Evolutionary conservation across 2,888 invertebrate genomes (phyloP).

Genomic region (Serripes groenlandicus): DNA sequence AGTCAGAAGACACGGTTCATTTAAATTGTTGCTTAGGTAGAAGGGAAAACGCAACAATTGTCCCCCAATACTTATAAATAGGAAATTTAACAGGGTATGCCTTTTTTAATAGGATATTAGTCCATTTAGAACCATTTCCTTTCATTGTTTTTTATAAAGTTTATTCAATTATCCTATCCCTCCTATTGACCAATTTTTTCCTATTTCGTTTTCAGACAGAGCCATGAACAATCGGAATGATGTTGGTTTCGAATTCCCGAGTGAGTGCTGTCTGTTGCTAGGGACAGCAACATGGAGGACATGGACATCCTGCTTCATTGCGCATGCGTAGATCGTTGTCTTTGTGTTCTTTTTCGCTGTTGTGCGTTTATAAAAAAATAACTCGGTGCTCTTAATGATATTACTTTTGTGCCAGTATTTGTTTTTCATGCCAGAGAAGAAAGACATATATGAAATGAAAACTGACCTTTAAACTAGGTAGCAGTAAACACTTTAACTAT

Average conservation of each 20-base stretch:
- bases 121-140: too few relatives aligned
- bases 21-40: too few relatives aligned
- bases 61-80: too few relatives aligned
- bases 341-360: slow-evolving; percentile 15
- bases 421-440: not conserved
- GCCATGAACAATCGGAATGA: slow-evolving; percentile 1
- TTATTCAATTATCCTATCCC: too few relatives aligned
- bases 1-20: too few relatives aligned
- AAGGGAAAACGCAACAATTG: too few relatives aligned
- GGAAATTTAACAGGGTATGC: too few relatives aligned
- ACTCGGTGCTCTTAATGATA: not conserved
- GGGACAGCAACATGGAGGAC: slow-evolving; percentile 11
- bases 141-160: too few relatives aligned
- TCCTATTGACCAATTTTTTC: too few relatives aligned
- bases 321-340: slow-evolving; percentile 21
- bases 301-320: slow-evolving; percentile 3
- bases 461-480: not conserved
- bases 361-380: not conserved
- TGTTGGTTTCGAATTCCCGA: not conserved
- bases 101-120: too few relatives aligned
- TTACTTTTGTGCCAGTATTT: slow-evolving; percentile 12
- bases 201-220: slow-evolving; percentile 13
- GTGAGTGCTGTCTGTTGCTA: slow-evolving; percentile 7
- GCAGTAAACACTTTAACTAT: too few relatives aligned
- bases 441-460: not conserved